Evolutionary conservation across 2,888 invertebrate species (phyloP).

Genomic region (Orchesella flavescens): DNA sequence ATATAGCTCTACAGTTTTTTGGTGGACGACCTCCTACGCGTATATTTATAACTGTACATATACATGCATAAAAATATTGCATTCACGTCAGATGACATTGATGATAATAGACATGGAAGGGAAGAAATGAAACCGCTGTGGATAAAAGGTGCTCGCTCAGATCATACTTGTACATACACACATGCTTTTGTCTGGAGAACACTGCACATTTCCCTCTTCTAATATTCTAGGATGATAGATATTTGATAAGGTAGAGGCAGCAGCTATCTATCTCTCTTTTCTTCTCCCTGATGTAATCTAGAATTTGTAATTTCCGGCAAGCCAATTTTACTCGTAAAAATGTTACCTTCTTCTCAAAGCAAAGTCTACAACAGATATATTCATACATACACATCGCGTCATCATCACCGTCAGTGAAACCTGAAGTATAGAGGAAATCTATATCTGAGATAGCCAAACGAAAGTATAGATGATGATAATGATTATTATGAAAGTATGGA

Average conservation of each 20-base stretch:
- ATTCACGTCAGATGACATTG: constrained; percentile 28
- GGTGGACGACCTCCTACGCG: neutral
- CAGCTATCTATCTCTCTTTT: neutral
- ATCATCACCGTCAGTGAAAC: neutral
- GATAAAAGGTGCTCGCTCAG: too few species aligned
- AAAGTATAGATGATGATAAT: too few species aligned
- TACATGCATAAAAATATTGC: constrained; percentile 16
- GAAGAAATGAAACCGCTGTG: constrained; percentile 1
- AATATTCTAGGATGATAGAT: neutral
- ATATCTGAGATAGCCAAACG: too few species aligned
- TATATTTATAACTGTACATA: neutral
- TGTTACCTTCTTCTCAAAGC: neutral
- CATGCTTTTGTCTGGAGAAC: neutral
- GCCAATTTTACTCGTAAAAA: constrained; percentile 39
- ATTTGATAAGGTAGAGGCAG: neutral
- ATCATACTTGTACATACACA: too few species aligned
- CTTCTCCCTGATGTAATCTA: constrained; percentile 43
- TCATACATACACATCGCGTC: neutral
- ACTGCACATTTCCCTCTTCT: too few species aligned
- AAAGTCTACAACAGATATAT: neutral
- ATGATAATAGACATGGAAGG: constrained; percentile 27
- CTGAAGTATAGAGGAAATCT: too few species aligned
- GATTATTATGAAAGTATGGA: too few species aligned
- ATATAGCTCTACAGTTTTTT: neutral
- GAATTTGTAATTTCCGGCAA: constrained; percentile 63